These are phyloP conservation scores for Sebastes vulpes DNA, from an alignment of 2,797 vertebrate species.

Conservation along the genomic window DNA sequence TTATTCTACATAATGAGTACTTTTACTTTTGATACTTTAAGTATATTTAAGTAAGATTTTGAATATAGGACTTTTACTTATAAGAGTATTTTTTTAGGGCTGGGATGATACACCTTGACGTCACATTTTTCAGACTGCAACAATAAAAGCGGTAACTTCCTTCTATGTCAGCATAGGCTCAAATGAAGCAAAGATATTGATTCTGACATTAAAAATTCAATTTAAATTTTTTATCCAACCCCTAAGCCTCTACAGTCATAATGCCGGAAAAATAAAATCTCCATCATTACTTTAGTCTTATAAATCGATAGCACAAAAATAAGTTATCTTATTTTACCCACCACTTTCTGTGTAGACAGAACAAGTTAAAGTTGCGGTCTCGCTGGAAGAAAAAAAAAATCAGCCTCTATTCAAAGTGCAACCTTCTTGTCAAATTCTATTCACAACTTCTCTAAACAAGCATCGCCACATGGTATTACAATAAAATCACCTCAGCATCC, in stretches of 20 bases:
- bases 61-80: no score
- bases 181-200: no score
- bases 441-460: constrained; percentile 1
- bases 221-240: no score
- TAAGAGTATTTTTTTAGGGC: no score
- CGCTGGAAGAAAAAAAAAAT: background rate
- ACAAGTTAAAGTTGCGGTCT: background rate
- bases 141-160: no score
- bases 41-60: no score
- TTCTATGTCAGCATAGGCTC: no score
- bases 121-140: no score
- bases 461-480: background rate
- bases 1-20: no score
- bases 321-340: background rate
- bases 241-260: background rate
- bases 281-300: background rate
- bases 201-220: no score
- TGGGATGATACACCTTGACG: no score
- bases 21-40: no score
- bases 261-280: background rate
- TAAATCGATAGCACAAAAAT: background rate
- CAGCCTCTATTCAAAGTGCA: background rate
- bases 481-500: background rate
- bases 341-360: background rate
- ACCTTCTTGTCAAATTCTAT: background rate